Evolutionary conservation across 1,140 invertebrate genomes (phyloP), one percentile per base, ranked within the genome.

Genomic region (Armadillidium nasatum): DNA sequence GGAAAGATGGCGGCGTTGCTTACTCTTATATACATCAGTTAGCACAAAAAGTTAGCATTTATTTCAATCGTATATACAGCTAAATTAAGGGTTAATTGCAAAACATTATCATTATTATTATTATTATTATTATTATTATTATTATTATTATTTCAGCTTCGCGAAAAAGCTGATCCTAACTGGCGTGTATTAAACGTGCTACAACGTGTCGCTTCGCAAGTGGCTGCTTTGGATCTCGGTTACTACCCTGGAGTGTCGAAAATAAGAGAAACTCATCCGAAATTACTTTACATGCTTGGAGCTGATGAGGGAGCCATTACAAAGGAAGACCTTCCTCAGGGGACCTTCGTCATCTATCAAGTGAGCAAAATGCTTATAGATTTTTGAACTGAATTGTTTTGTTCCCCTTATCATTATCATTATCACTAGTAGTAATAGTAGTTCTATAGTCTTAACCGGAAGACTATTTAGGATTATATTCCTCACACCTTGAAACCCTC

Each of bases 191-290:
- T 97, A 80, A 98, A 98, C 85, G 89, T 98, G 22, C 87, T 98
- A 19, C 95, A 98, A 81, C 91, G 91, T 82, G 94, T 94, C 74
- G 93, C 94, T 43, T 91, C 92, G 19, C 95, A 98, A 88, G 95
- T 97, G 71, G 97, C 95, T 71, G 97, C 98, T 44, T 87, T 98
- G 70, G 98, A 99, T 87, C 84, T 99, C 72, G 97, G 97, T 50
- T 98, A 96, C 86, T 90, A 90, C 80, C 88, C 94, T 6, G 92
- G 93, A 21, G 88, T 93, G 9, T 88, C 91, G 33, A 87, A 87
- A 76, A 88, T 92, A n/a, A 85, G 91, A 44, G 85, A 92, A 76
- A 84, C 85, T 72, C 87, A 90, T 78, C 92, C 95, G 0, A 91
- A 92, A 83, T 89, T 99, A 44, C 84, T 99, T 13, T 97, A 92